These are phyloP conservation scores for Smithornis capensis DNA, from an alignment of 2,113 vertebrate species.

Conservation along the genomic window DNA sequence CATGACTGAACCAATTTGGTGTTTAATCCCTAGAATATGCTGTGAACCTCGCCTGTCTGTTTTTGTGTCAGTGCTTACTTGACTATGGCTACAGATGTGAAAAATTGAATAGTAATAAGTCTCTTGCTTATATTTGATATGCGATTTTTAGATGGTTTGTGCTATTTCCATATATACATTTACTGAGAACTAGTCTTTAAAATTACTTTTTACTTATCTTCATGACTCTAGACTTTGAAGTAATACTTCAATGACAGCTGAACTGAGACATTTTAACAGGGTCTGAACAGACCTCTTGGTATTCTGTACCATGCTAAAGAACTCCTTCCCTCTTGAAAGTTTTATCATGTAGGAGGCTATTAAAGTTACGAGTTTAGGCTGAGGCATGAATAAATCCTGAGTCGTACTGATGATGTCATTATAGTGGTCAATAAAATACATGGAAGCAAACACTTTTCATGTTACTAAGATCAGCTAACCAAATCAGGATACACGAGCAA, in stretches of 20 bases:
- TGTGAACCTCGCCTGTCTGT: neutral
- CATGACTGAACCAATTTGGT: constrained; percentile 26
- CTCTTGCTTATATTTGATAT: constrained; percentile 32
- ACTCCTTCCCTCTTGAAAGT: constrained; percentile 70
- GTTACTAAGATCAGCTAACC: constrained; percentile 68
- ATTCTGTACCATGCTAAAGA: constrained; percentile 54
- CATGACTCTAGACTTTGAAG: constrained; percentile 62
- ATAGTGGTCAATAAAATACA: constrained; percentile 74
- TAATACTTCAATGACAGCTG: constrained; percentile 60
- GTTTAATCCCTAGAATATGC: constrained; percentile 14
- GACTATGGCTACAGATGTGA: constrained; percentile 36
- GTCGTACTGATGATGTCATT: constrained; percentile 76
- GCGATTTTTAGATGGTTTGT: constrained; percentile 7
- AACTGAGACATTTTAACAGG: constrained; percentile 59
- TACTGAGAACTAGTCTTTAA: constrained; percentile 54
- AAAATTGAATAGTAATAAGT: constrained; percentile 50
- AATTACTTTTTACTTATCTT: constrained; percentile 70
- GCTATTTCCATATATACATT: constrained; percentile 58
- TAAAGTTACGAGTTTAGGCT: constrained; percentile 70
- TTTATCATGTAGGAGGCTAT: constrained; percentile 77
- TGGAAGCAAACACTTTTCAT: constrained; percentile 63
- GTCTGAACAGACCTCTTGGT: constrained; percentile 46
- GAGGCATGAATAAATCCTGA: constrained; percentile 73
- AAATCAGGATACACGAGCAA: constrained; percentile 80
- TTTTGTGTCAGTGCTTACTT: constrained; percentile 18